Percentiles rank a stretch among this genome's conserved stretches.
These are phyloP conservation scores for Leptobrachium ailaonicum DNA, from an alignment of 2,113 vertebrate genomes.

Conservation along the genomic window DNA sequence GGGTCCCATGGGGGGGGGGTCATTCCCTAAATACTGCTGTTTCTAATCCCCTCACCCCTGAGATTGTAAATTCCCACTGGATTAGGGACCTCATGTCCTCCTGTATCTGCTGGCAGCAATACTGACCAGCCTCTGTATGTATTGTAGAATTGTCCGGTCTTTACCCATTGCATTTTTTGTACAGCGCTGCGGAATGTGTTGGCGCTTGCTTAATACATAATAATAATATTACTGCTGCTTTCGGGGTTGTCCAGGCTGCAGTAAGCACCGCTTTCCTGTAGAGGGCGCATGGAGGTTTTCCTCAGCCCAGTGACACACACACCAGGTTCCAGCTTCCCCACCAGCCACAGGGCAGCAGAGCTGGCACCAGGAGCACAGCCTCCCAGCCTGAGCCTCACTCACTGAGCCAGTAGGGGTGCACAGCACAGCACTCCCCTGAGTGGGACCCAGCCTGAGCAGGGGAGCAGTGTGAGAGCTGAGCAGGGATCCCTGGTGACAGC, in stretches of 20 bases:
- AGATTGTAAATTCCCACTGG: too few species aligned
- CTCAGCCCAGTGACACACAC: slow-evolving; percentile 38
- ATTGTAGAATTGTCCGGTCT: too few species aligned
- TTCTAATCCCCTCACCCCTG: too few species aligned
- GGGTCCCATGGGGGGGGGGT: too few species aligned
- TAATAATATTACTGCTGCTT: neutral
- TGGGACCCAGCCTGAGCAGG: neutral
- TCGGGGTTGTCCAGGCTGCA: neutral
- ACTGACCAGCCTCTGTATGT: too few species aligned
- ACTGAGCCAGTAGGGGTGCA: neutral
- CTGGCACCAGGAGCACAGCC: slow-evolving; percentile 6
- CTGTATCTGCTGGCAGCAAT: too few species aligned
- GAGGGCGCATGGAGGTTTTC: slow-evolving; percentile 18
- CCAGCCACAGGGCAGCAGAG: slow-evolving; percentile 10
- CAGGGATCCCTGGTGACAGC: slow-evolving; percentile 21
- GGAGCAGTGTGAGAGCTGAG: neutral
- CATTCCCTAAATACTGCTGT: too few species aligned
- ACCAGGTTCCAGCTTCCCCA: slow-evolving; percentile 33
- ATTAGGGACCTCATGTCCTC: too few species aligned
- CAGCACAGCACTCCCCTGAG: neutral
- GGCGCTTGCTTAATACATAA: too few species aligned
- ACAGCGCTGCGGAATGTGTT: too few species aligned
- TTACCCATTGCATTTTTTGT: too few species aligned
- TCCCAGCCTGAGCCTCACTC: slow-evolving; percentile 1
- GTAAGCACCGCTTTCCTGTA: slow-evolving; percentile 19